Conservation (phyloP, 1,140 invertebrate species). For the Sycobia sp. region DNA sequence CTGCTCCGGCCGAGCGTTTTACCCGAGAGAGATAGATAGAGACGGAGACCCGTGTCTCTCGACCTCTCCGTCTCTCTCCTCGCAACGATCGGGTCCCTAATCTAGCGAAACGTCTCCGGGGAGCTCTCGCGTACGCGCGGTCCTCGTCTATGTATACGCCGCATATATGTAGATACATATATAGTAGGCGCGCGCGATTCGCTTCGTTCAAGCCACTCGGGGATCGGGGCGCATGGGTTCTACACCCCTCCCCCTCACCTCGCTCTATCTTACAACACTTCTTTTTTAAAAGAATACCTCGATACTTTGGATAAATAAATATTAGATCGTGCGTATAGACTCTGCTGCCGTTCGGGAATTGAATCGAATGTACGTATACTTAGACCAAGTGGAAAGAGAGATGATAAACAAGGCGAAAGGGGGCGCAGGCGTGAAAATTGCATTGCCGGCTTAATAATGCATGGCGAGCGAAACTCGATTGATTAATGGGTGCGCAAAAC, state of each 20-base stretch:
- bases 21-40: slow-evolving; percentile 48
- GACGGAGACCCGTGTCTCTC: no score
- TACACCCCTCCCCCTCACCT: no score
- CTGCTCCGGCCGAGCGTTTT: slow-evolving; percentile 58
- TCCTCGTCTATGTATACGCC: no score
- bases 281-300: slow-evolving; percentile 9
- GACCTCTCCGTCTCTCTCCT: no score
- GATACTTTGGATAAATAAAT: slow-evolving; percentile 30
- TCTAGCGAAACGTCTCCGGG: slow-evolving; percentile 59
- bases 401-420: slow-evolving; percentile 14
- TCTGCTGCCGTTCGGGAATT: slow-evolving; percentile 4
- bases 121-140: slow-evolving; percentile 31
- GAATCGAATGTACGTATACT: slow-evolving; percentile 7
- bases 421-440: slow-evolving; percentile 16
- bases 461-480: background rate
- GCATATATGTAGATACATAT: no score
- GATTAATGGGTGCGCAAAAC: no score
- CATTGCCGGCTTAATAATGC: slow-evolving; percentile 20
- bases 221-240: no score
- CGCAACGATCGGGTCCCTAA: slow-evolving; percentile 54
- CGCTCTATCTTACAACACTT: no score
- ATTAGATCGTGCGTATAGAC: slow-evolving; percentile 18
- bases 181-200: slow-evolving; percentile 6
- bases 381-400: no score
- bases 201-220: slow-evolving; percentile 17